Evolutionary conservation across 2,113 vertebrate species (phyloP).

Genomic region (Elephas maximus): DNA sequence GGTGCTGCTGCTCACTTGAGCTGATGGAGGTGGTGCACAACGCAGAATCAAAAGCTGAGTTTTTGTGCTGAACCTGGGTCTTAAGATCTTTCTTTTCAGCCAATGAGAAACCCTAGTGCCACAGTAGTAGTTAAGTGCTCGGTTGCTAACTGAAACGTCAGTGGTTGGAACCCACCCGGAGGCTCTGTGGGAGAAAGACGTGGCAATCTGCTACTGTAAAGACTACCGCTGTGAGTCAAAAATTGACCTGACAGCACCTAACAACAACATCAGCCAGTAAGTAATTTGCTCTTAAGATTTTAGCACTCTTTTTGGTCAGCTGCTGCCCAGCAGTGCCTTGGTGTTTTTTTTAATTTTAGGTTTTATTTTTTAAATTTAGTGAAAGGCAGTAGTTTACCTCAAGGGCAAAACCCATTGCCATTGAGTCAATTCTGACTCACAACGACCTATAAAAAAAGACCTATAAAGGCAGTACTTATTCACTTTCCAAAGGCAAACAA

Average conservation of each 20-base stretch:
- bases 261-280: neutral
- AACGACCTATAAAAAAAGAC: too few relatives aligned
- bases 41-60: neutral
- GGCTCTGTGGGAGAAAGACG: neutral
- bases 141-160: neutral
- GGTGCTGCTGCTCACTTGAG: neutral
- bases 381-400: neutral
- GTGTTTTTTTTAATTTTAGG: neutral
- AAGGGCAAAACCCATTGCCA: neutral
- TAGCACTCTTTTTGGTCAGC: neutral
- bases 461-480: neutral
- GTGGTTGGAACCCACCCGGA: neutral
- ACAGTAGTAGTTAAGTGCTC: neutral
- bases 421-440: too few relatives aligned
- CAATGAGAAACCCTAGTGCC: neutral
- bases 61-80: neutral
- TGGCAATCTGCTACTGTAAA: neutral
- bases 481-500: neutral
- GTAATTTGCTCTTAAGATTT: neutral
- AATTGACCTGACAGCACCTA: neutral
- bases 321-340: neutral
- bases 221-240: neutral
- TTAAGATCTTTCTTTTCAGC: neutral
- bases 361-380: slow-evolving; percentile 47
- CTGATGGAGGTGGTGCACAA: neutral